Percentiles rank a stretch among this genome's conserved stretches.
phyloP scores from a whole-genome alignment of 2,797 vertebrate genomes.

The Gorsachius magnificus region DNA sequence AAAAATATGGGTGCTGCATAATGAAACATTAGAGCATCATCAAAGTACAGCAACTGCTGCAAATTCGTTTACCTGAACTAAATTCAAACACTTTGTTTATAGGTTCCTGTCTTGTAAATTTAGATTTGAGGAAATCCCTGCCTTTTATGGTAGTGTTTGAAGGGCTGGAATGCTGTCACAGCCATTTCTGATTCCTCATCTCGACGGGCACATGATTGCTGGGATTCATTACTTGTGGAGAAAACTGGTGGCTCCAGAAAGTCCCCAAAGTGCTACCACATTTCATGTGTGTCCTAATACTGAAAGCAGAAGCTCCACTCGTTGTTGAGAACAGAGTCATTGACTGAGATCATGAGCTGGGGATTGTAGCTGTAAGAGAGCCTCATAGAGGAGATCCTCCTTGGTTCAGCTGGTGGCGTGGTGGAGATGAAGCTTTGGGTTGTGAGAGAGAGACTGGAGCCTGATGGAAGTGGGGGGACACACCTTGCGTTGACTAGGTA shows the following conservation, averaged over 20 bases:
- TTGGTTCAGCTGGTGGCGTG: neutral
- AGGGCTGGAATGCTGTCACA: constrained; percentile 57
- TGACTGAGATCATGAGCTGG: neutral
- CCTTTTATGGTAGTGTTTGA: constrained; percentile 62
- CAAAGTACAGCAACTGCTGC: neutral
- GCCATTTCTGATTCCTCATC: constrained; percentile 53
- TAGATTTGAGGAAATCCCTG: constrained; percentile 60
- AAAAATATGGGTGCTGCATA: neutral
- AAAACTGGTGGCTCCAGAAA: constrained; percentile 61
- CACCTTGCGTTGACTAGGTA: neutral
- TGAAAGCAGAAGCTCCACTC: constrained; percentile 56
- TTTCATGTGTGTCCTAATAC: constrained; percentile 1
- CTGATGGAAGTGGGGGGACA: neutral
- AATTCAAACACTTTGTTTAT: constrained; percentile 21
- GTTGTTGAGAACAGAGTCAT: neutral
- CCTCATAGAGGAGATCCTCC: neutral
- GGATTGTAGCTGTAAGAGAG: neutral
- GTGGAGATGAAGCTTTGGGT: constrained; percentile 19
- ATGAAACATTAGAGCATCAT: neutral
- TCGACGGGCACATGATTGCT: constrained; percentile 15
- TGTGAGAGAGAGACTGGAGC: neutral
- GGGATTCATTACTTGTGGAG: constrained; percentile 61
- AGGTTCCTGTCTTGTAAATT: neutral
- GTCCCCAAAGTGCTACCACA: constrained; percentile 29
- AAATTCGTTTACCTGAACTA: constrained; percentile 32